Base-by-base conservation (phyloP, 2,113 vertebrate genomes). In the Calonectris borealis region DNA sequence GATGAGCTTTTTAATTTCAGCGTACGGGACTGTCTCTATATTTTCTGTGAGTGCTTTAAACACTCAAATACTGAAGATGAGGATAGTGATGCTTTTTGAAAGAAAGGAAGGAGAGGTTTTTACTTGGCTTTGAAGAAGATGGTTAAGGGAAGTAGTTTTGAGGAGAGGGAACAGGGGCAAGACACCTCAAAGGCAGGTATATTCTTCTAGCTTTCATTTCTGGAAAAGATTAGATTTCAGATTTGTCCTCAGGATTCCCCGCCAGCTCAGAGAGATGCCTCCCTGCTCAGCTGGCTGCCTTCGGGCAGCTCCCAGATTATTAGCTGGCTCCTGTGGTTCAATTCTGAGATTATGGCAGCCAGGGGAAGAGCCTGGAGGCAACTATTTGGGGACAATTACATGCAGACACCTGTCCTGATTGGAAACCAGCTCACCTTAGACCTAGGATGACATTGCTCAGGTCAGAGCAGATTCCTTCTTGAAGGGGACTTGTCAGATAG, bases 1-100 rank as follows among this genome's bases (percentile, higher is more conserved):
- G 16, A 66, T 46, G 22, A 62, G 25, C 7, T 82, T 60, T 70
- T 77, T 34, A 46, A 16, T 78, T 80, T 31, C 36, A 14, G 7
- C 1, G 0, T 40, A 42, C 1, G 3, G 32, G 21, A 57, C 27
- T 25, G 24, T 38, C 17, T 8, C 15, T 36, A 0, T 32, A 10
- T 73, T 86, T 94, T 79, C 71, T 34, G 44, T 52, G 31, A 44
- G 2, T 38, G 18, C 21, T 81, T 95, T 62, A 51, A 86, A 26
- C 8, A 13, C 16, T 68, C 52, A 58, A 12, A 46, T 48, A 58
- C 24, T 10, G 12, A 77, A 77, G 62, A 25, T 7, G 26, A 58
- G 8, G 42, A 6, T 24, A 44, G 7, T 58, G 22, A 13, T 79
- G 25, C 17, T 60, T 75, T 90, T 61, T 52, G 31, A 46, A 86